Evolutionary conservation across 1,140 invertebrate species (phyloP), one percentile per base, ranked within the genome.

Genomic region (Neodiprion fabricii): DNA sequence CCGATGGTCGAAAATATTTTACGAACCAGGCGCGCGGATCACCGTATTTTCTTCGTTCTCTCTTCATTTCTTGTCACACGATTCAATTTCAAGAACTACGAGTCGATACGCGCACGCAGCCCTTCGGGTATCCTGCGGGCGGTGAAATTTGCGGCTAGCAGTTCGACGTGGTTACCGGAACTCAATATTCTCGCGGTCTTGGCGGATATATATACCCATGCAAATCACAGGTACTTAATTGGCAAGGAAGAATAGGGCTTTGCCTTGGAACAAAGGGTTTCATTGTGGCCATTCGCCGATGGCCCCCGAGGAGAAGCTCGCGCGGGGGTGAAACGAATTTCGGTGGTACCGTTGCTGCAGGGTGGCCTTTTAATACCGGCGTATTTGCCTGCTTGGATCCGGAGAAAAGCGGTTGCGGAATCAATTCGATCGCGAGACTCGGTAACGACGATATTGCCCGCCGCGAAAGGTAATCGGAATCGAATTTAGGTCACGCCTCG

Each of bases 201-300:
- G 28, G 28, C 9, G 53, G 53, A 61, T 0, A 61, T 61, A 61
- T 61, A 61, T 61, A 17, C 53, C 53, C 9, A 61, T 61, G 53
- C 53, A 61, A 61, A 61, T 61, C 53, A 61, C 53, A 61, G 53
- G 53, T 61, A 61, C 53, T 61, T 61, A 61, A 61, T 61, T 61
- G 53, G 53, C 53, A 61, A 61, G 53, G 53, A 61, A 61, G 53
- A 61, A 61, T 61, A 61, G 53, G 53, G 53, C 53, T 61, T 17
- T 61, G 53, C 53, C 53, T 61, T 61, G 11, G 53, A 61, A 61
- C 53, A 61, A 61, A 61, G 53, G 53, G 53, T 61, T 61, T 61
- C 53, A 61, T 61, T 61, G 53, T 61, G 4, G 53, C 53, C 53
- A 40, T 40, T 40, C 28, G 28, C 28, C 28, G 28, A 40, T 40